Conservation (phyloP, 2,113 vertebrate species). For the Manacus vitellinus region DNA sequence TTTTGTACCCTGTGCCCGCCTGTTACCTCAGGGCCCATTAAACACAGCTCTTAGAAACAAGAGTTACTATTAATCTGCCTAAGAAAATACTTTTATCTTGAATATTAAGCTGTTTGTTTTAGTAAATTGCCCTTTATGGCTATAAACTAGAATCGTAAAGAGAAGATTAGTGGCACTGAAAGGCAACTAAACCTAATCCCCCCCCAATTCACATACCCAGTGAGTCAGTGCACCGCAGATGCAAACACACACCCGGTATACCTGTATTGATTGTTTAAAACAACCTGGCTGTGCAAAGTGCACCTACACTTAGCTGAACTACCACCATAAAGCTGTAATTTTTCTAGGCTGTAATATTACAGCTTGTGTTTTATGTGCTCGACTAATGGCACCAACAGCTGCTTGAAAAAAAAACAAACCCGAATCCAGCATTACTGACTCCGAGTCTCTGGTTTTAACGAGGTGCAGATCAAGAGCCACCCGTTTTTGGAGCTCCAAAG, state of each 20-base stretch:
- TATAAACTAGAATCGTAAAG: background rate
- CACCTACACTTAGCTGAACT: background rate
- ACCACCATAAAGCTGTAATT: background rate
- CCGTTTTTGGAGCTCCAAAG: background rate
- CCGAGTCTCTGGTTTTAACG: background rate
- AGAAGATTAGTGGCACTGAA: background rate
- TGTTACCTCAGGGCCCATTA: background rate
- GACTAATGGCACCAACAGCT: background rate
- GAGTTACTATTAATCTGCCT: background rate
- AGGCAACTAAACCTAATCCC: background rate
- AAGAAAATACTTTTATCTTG: background rate
- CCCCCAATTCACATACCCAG: fast-evolving
- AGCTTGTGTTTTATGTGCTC: background rate
- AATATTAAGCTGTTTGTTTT: background rate
- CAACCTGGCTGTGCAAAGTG: background rate
- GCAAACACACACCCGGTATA: background rate
- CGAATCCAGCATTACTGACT: background rate
- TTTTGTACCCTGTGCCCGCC: background rate
- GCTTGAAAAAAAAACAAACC: background rate
- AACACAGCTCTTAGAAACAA: background rate
- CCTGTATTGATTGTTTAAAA: background rate
- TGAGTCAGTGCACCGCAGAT: background rate
- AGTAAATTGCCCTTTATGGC: background rate
- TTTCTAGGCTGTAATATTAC: background rate
- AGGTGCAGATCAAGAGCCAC: background rate